Conservation (phyloP, 2,888 invertebrate genomes). For the Andrena hattorfiana region DNA sequence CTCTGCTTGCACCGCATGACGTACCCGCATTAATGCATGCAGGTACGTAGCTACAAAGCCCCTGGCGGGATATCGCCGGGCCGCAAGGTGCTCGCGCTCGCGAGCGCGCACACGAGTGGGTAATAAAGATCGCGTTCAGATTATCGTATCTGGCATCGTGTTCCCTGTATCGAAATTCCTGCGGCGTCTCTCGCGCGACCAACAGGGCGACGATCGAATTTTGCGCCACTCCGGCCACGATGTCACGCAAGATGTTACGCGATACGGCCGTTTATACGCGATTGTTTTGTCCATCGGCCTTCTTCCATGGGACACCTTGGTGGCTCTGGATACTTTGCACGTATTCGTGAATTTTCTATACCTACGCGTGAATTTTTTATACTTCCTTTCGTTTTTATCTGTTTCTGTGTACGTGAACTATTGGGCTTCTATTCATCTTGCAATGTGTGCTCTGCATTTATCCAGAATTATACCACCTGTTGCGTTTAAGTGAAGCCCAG, state of each 20-base stretch:
- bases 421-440: too few relatives aligned
- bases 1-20: slow-evolving; percentile 67
- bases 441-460: not conserved
- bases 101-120: slow-evolving; percentile 4
- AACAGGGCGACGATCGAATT: slow-evolving; percentile 40
- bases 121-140: slow-evolving; percentile 56
- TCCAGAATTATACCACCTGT: not conserved
- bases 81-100: slow-evolving; percentile 42
- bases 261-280: slow-evolving; percentile 30
- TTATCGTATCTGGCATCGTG: slow-evolving; percentile 50
- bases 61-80: slow-evolving; percentile 16
- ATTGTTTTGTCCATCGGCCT: slow-evolving; percentile 7
- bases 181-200: slow-evolving; percentile 26
- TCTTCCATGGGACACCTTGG: slow-evolving; percentile 1
- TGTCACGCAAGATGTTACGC: slow-evolving; percentile 32
- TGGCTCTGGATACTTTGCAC: too few relatives aligned
- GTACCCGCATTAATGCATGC: slow-evolving; percentile 66
- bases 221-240: slow-evolving; percentile 19
- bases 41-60: slow-evolving; percentile 47
- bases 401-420: too few relatives aligned
- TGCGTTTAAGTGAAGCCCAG: too few relatives aligned
- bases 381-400: too few relatives aligned
- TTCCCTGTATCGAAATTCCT: slow-evolving; percentile 49
- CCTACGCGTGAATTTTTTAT: too few relatives aligned
- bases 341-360: too few relatives aligned